Percentiles rank a stretch among this genome's conserved stretches.
Conservation (phyloP, 2,797 vertebrate genomes). For the Muscicapa striata region DNA sequence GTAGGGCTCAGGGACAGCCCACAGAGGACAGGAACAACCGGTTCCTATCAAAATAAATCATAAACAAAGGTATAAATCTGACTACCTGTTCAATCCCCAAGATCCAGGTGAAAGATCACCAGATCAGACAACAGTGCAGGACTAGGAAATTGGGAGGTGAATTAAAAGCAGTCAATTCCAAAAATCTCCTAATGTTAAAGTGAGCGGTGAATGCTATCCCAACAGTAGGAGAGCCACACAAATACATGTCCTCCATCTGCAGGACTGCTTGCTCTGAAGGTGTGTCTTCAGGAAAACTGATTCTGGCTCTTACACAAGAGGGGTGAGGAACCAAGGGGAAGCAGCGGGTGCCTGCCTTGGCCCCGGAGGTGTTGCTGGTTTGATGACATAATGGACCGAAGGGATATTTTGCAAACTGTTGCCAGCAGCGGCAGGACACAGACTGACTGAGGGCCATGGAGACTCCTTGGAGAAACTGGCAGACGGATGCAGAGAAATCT, state of each 20-base stretch:
- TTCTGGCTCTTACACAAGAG: background rate
- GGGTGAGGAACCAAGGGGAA: background rate
- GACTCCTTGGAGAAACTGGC: background rate
- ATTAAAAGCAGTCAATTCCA: background rate
- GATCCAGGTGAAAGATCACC: rapidly evolving
- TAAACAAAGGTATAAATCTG: background rate
- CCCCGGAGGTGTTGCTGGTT: background rate
- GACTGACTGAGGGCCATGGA: background rate
- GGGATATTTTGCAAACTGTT: background rate
- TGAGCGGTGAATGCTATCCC: rapidly evolving
- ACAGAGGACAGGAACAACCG: background rate
- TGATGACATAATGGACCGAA: background rate
- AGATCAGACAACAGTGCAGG: background rate
- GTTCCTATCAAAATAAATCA: background rate
- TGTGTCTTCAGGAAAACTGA: background rate
- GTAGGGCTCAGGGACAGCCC: background rate
- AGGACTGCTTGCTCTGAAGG: background rate
- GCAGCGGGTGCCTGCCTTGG: rapidly evolving
- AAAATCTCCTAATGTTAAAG: background rate
- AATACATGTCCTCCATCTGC: background rate
- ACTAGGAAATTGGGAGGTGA: background rate
- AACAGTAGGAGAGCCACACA: background rate
- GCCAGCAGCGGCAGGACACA: background rate
- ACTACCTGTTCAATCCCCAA: background rate
- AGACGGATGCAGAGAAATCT: background rate